Conservation (phyloP, 2,888 invertebrate species). For the Xylophagus ater region DNA sequence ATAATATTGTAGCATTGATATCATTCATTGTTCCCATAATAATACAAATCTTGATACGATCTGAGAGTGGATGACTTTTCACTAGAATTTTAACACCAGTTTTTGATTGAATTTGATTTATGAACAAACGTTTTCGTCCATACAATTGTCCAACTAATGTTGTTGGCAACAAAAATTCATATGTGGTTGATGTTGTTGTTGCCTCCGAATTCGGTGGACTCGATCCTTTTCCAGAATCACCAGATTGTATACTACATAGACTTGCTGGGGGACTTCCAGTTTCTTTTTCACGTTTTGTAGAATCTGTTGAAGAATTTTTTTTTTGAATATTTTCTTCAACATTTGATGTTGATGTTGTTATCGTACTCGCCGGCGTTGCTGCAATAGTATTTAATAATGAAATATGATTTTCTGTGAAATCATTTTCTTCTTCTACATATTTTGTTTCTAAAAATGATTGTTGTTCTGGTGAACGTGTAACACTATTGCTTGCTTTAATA, state of each 20-base stretch:
- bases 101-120: slow-evolving; percentile 67
- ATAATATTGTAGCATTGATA: slow-evolving; percentile 68
- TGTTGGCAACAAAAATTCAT: slow-evolving; percentile 62
- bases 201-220: slow-evolving; percentile 35
- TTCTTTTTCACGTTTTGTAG: slow-evolving; percentile 1
- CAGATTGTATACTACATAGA: slow-evolving; percentile 35
- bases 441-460: slow-evolving; percentile 35
- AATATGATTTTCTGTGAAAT: not conserved
- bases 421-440: slow-evolving; percentile 25
- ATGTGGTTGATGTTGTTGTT: slow-evolving; percentile 29
- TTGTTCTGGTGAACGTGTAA: slow-evolving; percentile 35
- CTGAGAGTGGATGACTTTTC: slow-evolving; percentile 56
- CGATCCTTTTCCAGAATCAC: slow-evolving; percentile 37
- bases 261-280: slow-evolving; percentile 54
- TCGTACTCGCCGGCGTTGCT: slow-evolving; percentile 75
- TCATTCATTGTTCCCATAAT: slow-evolving; percentile 69
- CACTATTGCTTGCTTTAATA: slow-evolving; percentile 33
- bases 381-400: slow-evolving; percentile 18
- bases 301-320: not conserved
- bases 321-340: slow-evolving; percentile 20
- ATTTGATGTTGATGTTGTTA: slow-evolving; percentile 61
- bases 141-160: slow-evolving; percentile 75
- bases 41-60: slow-evolving; percentile 69
- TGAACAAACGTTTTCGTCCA: slow-evolving; percentile 69
- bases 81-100: slow-evolving; percentile 70